Conservation (phyloP, 2,888 invertebrate species). For the Melinopterus prodromus region DNA sequence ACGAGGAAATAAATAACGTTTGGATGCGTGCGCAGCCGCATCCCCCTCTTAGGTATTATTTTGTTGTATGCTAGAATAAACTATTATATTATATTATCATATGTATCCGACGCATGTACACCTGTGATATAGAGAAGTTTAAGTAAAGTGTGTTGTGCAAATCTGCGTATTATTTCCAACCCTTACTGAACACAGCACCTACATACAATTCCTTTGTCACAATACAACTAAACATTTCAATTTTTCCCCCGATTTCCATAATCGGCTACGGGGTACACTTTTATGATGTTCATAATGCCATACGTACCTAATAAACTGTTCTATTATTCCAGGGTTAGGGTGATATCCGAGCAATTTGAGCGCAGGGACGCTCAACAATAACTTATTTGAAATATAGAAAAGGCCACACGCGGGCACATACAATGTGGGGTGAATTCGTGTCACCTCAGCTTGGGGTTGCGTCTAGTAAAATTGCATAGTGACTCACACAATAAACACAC, state of each 20-base stretch:
- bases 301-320: background rate
- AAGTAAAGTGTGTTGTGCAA: too few relatives aligned
- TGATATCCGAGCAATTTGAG: background rate
- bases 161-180: too few relatives aligned
- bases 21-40: too few relatives aligned
- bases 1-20: too few relatives aligned
- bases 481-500: background rate
- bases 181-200: too few relatives aligned
- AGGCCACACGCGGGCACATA: background rate
- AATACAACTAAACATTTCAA: background rate
- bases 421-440: constrained; percentile 4
- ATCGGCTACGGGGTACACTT: too few relatives aligned
- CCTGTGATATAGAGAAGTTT: too few relatives aligned
- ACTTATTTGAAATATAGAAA: background rate
- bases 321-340: background rate
- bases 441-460: background rate
- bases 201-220: background rate
- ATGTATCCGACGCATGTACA: too few relatives aligned
- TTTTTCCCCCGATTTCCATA: too few relatives aligned
- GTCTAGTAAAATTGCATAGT: background rate
- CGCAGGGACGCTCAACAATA: background rate
- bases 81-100: too few relatives aligned
- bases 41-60: too few relatives aligned
- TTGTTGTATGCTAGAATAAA: too few relatives aligned
- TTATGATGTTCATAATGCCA: background rate